Evolutionary conservation across 2,113 vertebrate genomes (phyloP), one percentile per base, ranked within the genome.

Genomic region (Apus apus): DNA sequence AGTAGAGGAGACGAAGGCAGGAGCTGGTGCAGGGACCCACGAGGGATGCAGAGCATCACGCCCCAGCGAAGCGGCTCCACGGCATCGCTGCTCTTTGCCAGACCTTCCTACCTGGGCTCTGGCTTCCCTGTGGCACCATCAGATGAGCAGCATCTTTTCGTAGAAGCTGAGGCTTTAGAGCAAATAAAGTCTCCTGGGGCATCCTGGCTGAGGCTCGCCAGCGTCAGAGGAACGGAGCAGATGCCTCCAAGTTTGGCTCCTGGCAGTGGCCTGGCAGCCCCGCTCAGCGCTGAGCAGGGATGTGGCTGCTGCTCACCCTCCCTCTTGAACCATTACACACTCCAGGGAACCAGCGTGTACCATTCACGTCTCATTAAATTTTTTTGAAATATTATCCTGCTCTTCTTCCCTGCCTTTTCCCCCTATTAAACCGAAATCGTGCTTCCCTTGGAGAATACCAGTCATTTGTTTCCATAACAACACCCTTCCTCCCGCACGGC

Each of bases 391-490:
- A 85, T 85, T 61, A 85, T n/a, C 93, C 86, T 86, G 68, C 65
- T 27, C 79, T 89, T 66, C n/a, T 75, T 94, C 76, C 85, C 54
- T 8, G 64, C 14, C 1, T 73, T 95, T 94, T 36, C 65, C 88
- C 85, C 80, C 83, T 80, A 85, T 97, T 97, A 82, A 70, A 85
- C 78, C 10, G 21, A 93, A 92, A 73, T 77, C n/a, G 46, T 68
- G 91, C 75, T 87, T 96, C 78, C 97, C 96, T 92, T 11, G 13
- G 96, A 96, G 97, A 96, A 51, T 43, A 91, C 53, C 22, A 97
- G 96, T 88, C 87, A 95, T 98, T 93, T 94, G 98, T 98, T 98
- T 62, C 98, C 98, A 98, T 98, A 97, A 97, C 98, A 97, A 98
- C 97, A 89, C 82, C 76, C 78, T 77, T 66, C 88, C 54, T 92